Conservation (phyloP, 2,113 vertebrate genomes). For the Cynoglossus semilaevis region DNA sequence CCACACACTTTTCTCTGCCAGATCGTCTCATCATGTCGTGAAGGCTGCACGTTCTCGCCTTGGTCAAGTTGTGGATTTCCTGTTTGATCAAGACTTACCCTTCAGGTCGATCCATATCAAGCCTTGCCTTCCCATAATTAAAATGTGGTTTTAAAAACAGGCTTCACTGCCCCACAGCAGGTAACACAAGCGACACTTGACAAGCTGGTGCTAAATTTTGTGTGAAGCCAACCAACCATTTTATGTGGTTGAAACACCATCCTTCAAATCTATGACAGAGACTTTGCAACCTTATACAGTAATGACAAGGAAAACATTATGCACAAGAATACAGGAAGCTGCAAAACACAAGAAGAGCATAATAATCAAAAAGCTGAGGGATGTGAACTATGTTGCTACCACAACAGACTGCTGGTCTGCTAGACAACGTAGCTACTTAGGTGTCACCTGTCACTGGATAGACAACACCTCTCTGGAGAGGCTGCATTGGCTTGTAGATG, state of each 20-base stretch:
- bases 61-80: too few species aligned
- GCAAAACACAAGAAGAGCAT: too few species aligned
- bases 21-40: too few species aligned
- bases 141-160: too few species aligned
- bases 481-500: constrained; percentile 16
- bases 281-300: constrained; percentile 1
- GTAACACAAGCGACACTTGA: not conserved
- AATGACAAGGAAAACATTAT: not conserved
- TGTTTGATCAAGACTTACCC: too few species aligned
- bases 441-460: constrained; percentile 32
- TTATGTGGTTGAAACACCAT: not conserved
- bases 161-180: not conserved
- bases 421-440: constrained; percentile 21
- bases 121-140: too few species aligned
- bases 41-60: too few species aligned
- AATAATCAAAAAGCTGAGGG: not conserved
- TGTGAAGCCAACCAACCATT: not conserved
- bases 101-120: too few species aligned
- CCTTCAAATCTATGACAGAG: not conserved
- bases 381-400: not conserved
- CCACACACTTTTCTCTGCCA: too few species aligned
- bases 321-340: too few species aligned
- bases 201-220: not conserved
- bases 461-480: constrained; percentile 1
- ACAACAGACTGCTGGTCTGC: constrained; percentile 22